These are phyloP conservation scores for Pangasius larnaudii DNA, from an alignment of 2,797 vertebrate genomes.

Conservation along the genomic window DNA sequence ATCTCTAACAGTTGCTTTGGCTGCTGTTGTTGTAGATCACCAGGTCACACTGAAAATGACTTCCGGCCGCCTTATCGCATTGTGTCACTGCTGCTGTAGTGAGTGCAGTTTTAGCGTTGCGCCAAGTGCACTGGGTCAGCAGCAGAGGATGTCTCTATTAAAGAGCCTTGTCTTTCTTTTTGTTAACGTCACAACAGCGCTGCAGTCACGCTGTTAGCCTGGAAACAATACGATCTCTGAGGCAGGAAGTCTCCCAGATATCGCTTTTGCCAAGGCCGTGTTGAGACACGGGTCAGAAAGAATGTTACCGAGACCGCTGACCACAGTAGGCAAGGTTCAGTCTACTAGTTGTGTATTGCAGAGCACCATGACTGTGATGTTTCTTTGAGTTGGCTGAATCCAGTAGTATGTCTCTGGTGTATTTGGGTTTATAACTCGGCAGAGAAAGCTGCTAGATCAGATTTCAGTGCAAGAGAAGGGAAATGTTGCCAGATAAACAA, in stretches of 20 bases:
- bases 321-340: not conserved
- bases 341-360: not conserved
- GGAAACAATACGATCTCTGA: conserved; percentile 49
- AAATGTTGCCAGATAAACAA: not conserved
- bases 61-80: not conserved
- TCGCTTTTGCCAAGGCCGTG: not conserved
- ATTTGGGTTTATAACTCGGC: not conserved
- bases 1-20: not conserved
- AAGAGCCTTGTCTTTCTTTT: not conserved
- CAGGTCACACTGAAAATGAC: not conserved
- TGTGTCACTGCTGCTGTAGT: not conserved
- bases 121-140: not conserved
- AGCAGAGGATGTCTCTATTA: not conserved
- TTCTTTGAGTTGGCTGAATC: not conserved
- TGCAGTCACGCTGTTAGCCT: conserved; percentile 39
- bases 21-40: not conserved
- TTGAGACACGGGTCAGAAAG: not conserved
- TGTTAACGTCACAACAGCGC: not conserved
- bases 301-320: not conserved
- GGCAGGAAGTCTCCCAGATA: conserved; percentile 47
- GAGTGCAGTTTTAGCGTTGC: not conserved
- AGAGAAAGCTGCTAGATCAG: conserved; percentile 1
- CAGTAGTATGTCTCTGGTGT: not conserved
- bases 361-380: not conserved
- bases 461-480: not conserved